phyloP scores from a whole-genome alignment of 2,888 invertebrate species.

The Labia minor region DNA sequence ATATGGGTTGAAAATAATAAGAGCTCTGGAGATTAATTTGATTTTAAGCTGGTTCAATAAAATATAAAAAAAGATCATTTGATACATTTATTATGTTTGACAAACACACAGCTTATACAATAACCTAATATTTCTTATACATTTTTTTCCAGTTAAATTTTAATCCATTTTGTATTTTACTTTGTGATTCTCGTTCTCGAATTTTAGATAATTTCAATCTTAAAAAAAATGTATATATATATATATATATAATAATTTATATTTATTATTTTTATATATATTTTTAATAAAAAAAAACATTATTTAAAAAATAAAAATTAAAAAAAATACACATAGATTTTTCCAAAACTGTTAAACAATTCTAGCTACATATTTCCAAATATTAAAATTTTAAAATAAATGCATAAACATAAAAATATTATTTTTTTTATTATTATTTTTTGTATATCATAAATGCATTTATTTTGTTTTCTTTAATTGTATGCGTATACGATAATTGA shows the following conservation, averaged over 20 bases:
- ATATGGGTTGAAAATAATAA: not conserved
- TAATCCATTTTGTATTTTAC: not conserved
- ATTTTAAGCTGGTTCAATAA: slow-evolving; percentile 13
- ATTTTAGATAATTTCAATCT: not conserved
- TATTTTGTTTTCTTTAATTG: slow-evolving; percentile 2
- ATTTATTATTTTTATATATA: slow-evolving; percentile 13
- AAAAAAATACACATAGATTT: slow-evolving; percentile 7
- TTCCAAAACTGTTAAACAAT: slow-evolving; percentile 13
- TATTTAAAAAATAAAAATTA: slow-evolving; percentile 7
- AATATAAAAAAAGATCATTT: slow-evolving; percentile 9
- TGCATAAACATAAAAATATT: slow-evolving; percentile 13
- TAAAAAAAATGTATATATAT: slow-evolving; percentile 5
- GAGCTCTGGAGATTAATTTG: not conserved
- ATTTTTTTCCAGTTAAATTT: not conserved
- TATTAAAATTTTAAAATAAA: slow-evolving; percentile 13
- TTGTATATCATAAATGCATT: slow-evolving; percentile 13
- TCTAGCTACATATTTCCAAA: slow-evolving; percentile 13
- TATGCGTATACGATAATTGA: not conserved
- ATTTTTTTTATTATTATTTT: not conserved
- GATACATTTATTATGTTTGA: slow-evolving; percentile 13
- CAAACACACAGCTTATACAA: slow-evolving; percentile 13
- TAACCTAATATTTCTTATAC: slow-evolving; percentile 13
- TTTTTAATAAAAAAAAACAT: slow-evolving; percentile 3
- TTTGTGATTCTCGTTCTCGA: slow-evolving; percentile 8
- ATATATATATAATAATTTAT: slow-evolving; percentile 13